A percentile compares a stretch with the other conserved stretches of the same genome.
These are phyloP conservation scores for Acipenser transmontanus DNA, from an alignment of 2,797 vertebrate genomes.

Conservation along the genomic window DNA sequence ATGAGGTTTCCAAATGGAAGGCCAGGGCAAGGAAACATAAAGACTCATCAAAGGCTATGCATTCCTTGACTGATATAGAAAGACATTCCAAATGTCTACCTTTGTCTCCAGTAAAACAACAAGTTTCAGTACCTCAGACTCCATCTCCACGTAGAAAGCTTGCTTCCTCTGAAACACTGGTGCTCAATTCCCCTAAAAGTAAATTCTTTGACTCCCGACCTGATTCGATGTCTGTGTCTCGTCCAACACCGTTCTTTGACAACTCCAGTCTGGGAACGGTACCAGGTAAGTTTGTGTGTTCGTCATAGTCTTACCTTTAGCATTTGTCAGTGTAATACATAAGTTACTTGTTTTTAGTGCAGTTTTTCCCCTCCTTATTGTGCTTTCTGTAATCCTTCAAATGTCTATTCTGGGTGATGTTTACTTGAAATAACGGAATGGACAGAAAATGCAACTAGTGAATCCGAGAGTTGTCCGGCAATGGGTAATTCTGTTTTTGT, in stretches of 20 bases:
- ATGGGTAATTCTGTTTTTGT: too few species aligned
- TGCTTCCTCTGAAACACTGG: conserved; percentile 8
- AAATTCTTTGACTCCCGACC: conserved; percentile 44
- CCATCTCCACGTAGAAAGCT: conserved; percentile 37
- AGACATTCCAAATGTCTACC: conserved; percentile 24
- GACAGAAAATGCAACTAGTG: too few species aligned
- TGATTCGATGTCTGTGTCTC: conserved; percentile 24
- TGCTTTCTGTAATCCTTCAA: too few species aligned
- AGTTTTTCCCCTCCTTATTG: too few species aligned
- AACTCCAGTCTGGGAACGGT: conserved; percentile 52
- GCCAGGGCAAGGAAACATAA: conserved; percentile 47
- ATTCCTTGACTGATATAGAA: conserved; percentile 15
- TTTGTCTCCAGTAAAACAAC: conserved; percentile 18
- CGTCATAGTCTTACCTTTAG: too few species aligned
- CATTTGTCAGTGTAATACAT: too few species aligned
- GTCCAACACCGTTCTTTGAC: conserved; percentile 60
- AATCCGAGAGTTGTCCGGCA: too few species aligned
- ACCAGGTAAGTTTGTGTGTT: conserved; percentile 39
- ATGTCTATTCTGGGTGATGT: too few species aligned
- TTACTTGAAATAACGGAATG: too few species aligned
- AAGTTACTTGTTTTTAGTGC: too few species aligned
- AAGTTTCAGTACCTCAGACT: conserved; percentile 16
- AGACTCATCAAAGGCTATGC: conserved; percentile 16
- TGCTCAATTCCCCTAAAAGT: conserved; percentile 47
- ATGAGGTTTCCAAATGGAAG: conserved; percentile 58